Conservation (phyloP, 2,888 invertebrate species). For the Pseudococcus longispinus region DNA sequence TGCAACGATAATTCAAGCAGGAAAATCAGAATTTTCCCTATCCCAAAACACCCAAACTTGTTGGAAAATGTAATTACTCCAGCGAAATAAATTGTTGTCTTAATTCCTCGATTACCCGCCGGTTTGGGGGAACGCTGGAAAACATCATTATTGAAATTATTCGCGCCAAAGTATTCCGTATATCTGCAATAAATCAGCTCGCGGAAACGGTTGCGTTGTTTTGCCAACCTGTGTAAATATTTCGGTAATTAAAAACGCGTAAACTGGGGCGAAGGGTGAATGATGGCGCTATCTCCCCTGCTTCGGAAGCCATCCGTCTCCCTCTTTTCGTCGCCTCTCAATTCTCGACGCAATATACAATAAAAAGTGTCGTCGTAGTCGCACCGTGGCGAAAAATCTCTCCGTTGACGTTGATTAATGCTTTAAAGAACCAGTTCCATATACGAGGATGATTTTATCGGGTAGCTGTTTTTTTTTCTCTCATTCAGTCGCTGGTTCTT, state of each 20-base stretch:
- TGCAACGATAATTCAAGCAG: too few species aligned
- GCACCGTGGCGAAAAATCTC: neutral
- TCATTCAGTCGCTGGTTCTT: neutral
- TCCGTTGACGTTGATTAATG: slow-evolving; percentile 21
- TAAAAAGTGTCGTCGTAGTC: neutral
- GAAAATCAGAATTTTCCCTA: too few species aligned
- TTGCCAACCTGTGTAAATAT: slow-evolving; percentile 19
- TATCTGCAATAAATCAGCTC: neutral
- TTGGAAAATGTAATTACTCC: too few species aligned
- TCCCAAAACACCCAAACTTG: too few species aligned
- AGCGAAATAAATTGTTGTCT: too few species aligned
- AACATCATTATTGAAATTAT: neutral
- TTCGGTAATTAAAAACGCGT: neutral
- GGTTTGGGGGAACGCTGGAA: neutral
- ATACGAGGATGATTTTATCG: slow-evolving; percentile 15
- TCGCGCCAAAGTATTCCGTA: neutral
- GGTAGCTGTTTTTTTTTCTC: neutral
- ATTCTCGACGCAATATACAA: neutral
- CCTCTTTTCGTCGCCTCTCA: neutral
- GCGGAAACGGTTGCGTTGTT: neutral
- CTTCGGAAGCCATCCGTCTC: neutral
- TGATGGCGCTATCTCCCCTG: neutral
- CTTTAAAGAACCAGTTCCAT: slow-evolving; percentile 19
- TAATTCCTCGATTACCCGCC: too few species aligned
- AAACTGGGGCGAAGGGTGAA: neutral